Percentiles rank a stretch among this genome's conserved stretches.
Conservation (phyloP, 2,888 invertebrate species). For the Coenonympha arcania region DNA sequence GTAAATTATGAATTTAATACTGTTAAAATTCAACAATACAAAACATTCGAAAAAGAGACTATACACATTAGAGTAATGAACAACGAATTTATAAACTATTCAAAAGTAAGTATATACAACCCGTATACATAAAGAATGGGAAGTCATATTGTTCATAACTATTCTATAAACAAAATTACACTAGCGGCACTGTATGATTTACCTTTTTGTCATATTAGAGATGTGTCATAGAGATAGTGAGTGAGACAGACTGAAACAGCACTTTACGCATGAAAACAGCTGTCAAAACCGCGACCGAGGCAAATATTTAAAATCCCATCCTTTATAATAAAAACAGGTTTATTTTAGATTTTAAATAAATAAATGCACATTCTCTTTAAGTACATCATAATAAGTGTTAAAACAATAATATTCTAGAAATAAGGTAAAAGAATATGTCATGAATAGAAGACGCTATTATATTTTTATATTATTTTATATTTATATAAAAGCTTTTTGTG, state of each 20-base stretch:
- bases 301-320: no score
- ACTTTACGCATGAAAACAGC: no score
- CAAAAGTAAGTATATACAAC: conserved; percentile 22
- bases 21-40: conserved; percentile 72
- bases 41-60: conserved; percentile 58
- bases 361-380: conserved; percentile 37
- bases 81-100: conserved; percentile 39
- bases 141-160: no score
- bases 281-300: no score
- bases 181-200: no score
- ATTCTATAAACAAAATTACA: no score
- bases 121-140: no score
- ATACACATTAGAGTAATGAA: conserved; percentile 51
- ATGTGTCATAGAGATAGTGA: no score
- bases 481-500: conserved; percentile 21
- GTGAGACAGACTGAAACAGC: no score
- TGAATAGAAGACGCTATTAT: background rate
- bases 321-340: no score
- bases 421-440: background rate
- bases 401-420: conserved; percentile 12
- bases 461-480: conserved; percentile 2
- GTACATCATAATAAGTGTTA: conserved; percentile 19
- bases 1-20: conserved; percentile 61
- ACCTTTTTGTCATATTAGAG: no score
- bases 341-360: conserved; percentile 27